Percentiles rank a stretch among this genome's conserved stretches.
These are phyloP conservation scores for Dipodomys stephensi DNA, from an alignment of 2,113 vertebrate species.

Conservation along the genomic window DNA sequence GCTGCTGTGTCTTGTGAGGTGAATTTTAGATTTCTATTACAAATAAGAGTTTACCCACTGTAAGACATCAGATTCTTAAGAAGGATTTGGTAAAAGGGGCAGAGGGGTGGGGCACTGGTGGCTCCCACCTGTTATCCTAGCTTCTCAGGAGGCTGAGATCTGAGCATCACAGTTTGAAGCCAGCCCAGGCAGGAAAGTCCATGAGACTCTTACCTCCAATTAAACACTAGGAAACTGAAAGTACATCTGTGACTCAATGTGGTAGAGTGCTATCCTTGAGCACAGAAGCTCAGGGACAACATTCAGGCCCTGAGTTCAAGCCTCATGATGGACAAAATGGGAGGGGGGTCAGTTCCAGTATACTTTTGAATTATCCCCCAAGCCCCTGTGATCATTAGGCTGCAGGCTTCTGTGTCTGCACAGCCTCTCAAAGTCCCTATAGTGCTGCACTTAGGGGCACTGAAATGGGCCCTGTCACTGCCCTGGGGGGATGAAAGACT, in stretches of 20 bases:
- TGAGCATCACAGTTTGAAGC: too few species aligned
- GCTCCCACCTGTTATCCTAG: too few species aligned
- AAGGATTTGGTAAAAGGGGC: neutral
- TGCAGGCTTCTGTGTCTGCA: neutral
- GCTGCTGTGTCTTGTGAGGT: neutral
- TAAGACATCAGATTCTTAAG: neutral
- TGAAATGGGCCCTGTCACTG: neutral
- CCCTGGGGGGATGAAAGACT: neutral
- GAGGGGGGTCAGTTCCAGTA: neutral
- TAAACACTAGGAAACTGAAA: too few species aligned
- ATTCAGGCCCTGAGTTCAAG: too few species aligned
- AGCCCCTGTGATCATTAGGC: neutral
- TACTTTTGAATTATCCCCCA: neutral
- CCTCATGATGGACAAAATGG: too few species aligned
- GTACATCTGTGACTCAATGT: too few species aligned
- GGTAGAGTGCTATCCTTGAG: too few species aligned
- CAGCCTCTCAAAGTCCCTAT: neutral
- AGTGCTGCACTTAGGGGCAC: neutral
- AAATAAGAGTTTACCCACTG: neutral
- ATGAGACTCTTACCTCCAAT: too few species aligned
- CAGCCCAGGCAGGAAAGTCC: too few species aligned
- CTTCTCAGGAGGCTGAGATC: too few species aligned
- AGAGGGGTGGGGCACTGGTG: too few species aligned
- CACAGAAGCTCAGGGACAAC: too few species aligned
- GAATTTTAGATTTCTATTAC: slow-evolving; percentile 24